These are phyloP conservation scores for Styela clava DNA, from an alignment of 23 tunicate genomes.

Conservation along the genomic window DNA sequence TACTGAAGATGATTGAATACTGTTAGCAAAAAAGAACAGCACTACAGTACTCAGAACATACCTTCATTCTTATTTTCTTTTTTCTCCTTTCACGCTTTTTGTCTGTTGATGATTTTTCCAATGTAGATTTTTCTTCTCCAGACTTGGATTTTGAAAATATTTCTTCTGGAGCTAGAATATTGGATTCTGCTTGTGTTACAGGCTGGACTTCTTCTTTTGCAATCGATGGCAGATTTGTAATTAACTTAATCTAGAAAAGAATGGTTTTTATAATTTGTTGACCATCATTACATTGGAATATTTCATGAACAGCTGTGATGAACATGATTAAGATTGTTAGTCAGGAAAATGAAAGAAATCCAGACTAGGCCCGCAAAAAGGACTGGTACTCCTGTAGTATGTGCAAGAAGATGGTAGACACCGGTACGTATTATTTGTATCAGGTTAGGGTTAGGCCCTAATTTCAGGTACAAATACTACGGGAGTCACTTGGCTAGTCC, in stretches of 20 bases:
- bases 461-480: no score
- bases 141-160: constrained; percentile 23
- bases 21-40: no score
- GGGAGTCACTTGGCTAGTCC: no score
- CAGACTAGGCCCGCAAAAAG: no score
- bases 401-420: no score
- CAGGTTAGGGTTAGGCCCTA: no score
- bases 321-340: no score
- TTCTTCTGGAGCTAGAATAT: constrained; percentile 84
- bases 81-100: constrained; percentile 71
- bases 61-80: constrained; percentile 63
- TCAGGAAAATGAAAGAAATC: no score
- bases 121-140: constrained; percentile 33
- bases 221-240: constrained; percentile 56
- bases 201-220: constrained; percentile 89
- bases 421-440: no score
- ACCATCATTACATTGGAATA: constrained; percentile 59
- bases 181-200: constrained; percentile 50
- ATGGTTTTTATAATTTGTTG: neutral
- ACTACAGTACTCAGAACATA: no score
- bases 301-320: constrained; percentile 34
- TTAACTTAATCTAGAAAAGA: constrained; percentile 4
- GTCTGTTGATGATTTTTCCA: constrained; percentile 69
- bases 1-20: no score
- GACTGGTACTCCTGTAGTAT: no score